Conservation (phyloP, 2,113 vertebrate genomes). For the Oncorhynchus clarkii region DNA sequence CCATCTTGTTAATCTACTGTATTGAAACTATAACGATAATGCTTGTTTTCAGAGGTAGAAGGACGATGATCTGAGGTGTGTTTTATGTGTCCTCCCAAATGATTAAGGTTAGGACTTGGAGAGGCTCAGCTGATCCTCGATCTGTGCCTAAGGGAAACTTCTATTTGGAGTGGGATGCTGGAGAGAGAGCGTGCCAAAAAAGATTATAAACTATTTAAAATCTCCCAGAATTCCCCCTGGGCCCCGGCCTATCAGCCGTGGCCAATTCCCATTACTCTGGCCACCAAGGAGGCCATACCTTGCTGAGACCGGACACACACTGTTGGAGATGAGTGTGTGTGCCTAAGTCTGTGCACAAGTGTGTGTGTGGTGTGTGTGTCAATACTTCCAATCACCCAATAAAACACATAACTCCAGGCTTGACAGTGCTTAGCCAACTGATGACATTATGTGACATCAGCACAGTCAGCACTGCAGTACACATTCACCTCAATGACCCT, state of each 20-base stretch:
- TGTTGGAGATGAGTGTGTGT: slow-evolving; percentile 44
- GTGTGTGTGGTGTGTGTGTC: not conserved
- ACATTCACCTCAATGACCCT: slow-evolving; percentile 41
- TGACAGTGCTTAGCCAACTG: slow-evolving; percentile 33
- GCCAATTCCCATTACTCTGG: slow-evolving; percentile 58
- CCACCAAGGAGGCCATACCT: slow-evolving; percentile 49
- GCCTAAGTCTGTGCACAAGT: not conserved
- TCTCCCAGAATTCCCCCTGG: slow-evolving; percentile 59
- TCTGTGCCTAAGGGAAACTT: not conserved
- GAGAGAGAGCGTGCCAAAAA: not conserved
- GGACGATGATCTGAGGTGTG: not conserved
- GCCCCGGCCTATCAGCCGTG: slow-evolving; percentile 53
- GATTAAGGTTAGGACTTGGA: not conserved
- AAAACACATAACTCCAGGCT: slow-evolving; percentile 12
- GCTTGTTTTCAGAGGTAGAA: not conserved
- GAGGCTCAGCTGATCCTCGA: not conserved
- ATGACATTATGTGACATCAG: slow-evolving; percentile 20
- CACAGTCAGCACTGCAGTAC: not conserved
- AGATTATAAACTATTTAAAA: slow-evolving; percentile 67
- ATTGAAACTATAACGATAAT: too few relatives aligned
- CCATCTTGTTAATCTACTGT: too few relatives aligned
- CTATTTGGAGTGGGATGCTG: not conserved
- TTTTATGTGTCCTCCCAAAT: not conserved
- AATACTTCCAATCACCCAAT: slow-evolving; percentile 12
- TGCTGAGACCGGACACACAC: slow-evolving; percentile 56